Percentiles rank a stretch among this genome's conserved stretches.
Conservation (phyloP, 2,797 vertebrate species). For the Characodon lateralis region DNA sequence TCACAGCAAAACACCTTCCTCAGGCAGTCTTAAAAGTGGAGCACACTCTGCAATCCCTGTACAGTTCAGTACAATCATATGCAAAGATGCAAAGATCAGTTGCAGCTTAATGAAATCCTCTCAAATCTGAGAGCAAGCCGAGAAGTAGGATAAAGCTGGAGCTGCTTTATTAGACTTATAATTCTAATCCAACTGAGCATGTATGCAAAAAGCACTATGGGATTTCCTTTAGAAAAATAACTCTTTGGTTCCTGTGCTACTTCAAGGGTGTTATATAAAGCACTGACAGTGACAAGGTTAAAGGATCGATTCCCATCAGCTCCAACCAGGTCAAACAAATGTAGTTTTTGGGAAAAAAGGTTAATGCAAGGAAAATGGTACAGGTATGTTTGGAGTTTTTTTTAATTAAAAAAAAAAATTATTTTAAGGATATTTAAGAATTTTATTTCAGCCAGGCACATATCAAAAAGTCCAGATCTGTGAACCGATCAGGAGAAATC, state of each 20-base stretch:
- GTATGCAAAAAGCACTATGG: constrained; percentile 19
- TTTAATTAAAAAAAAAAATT: too few species aligned
- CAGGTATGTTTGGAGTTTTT: background rate
- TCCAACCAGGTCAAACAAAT: background rate
- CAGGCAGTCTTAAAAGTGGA: background rate
- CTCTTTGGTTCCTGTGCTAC: constrained; percentile 12
- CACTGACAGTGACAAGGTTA: constrained; percentile 9
- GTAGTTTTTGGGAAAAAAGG: background rate
- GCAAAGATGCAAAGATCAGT: constrained; percentile 38
- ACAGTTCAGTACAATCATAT: background rate
- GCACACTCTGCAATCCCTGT: background rate
- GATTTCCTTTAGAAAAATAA: constrained; percentile 1
- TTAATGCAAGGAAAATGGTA: background rate
- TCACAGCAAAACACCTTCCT: background rate
- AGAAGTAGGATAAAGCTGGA: constrained; percentile 10
- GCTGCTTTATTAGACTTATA: constrained; percentile 46
- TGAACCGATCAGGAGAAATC: too few species aligned
- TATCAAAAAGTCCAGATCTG: too few species aligned
- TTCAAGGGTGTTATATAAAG: constrained; percentile 12
- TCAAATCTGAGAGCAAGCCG: constrained; percentile 28
- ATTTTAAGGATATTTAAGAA: too few species aligned
- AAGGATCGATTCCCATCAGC: constrained; percentile 10
- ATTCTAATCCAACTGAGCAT: constrained; percentile 39
- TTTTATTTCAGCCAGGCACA: too few species aligned
- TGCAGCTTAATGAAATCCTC: constrained; percentile 37